Evolutionary conservation across 2,113 vertebrate species (phyloP).

Genomic region (Prochilodus magdalenae): DNA sequence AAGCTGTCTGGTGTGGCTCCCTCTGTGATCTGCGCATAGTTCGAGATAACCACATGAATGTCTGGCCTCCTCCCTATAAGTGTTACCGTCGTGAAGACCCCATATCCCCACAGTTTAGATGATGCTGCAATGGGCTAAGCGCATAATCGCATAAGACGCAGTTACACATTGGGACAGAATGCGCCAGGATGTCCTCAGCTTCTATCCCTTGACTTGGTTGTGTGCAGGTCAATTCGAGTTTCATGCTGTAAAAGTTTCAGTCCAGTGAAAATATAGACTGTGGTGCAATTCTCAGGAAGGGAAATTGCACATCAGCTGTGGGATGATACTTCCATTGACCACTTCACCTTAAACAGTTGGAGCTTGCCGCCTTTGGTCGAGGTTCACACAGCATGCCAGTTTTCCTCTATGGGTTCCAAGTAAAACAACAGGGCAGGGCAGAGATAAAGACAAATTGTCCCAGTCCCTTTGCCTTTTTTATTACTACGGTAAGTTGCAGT

Average conservation of each 20-base stretch:
- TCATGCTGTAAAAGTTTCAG: neutral
- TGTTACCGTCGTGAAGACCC: constrained; percentile 16
- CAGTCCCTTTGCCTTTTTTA: neutral
- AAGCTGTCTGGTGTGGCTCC: neutral
- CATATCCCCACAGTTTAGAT: constrained; percentile 7
- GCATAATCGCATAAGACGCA: constrained; percentile 13
- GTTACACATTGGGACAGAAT: neutral
- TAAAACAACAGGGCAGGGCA: neutral
- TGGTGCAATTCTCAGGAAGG: neutral
- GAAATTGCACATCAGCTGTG: neutral
- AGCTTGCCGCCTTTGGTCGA: neutral
- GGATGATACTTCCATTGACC: neutral
- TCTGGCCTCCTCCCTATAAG: constrained; percentile 16
- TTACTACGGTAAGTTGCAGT: neutral
- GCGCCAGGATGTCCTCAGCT: neutral
- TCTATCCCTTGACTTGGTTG: constrained; percentile 4
- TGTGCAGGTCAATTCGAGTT: constrained; percentile 9
- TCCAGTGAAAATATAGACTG: neutral
- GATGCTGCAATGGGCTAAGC: neutral
- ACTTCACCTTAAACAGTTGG: constrained; percentile 1
- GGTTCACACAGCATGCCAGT: neutral
- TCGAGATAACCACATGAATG: constrained; percentile 10
- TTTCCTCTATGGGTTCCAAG: constrained; percentile 3
- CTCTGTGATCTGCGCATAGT: neutral
- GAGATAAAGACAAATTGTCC: neutral